Base-by-base conservation (phyloP, 2,888 invertebrate genomes). In the Cheilosia impressa region DNA sequence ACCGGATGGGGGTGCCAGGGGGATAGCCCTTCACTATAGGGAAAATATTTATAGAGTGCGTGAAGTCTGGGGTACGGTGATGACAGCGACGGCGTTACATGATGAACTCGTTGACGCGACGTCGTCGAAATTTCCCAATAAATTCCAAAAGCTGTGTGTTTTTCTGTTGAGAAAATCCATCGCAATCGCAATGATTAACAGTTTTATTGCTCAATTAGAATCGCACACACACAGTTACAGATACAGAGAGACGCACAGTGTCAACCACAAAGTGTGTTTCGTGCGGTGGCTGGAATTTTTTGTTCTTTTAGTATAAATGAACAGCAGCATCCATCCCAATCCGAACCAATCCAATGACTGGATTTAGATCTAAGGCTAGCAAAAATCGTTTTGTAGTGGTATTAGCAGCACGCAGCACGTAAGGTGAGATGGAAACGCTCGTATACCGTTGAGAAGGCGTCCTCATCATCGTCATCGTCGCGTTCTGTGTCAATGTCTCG, bases 151-250 rank as follows among this genome's bases (percentile, higher is more conserved):
- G 31, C 15, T 38, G 45, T 63, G 66, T 47, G 47, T 76, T 17
- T 63, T 76, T 34, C 31, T 47, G 65, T 75, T 19, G 72, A 43
- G 47, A 43, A 75, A 65, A 65, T 66, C 43, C 58, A 78, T 71
- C 62, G 69, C 69, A 52, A 78, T 71, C 62, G 69, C 69, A 52
- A 84, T 84, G 75, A 79, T 84, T 75, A 84, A 84, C 80, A 75
- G 84, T 80, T 84, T 47, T 80, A 84, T 84, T 84, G 84, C 84
- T 84, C 84, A 84, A 84, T 84, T 71, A 80, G 80, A 80, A 75
- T 80, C 65, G 53, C 58, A 76, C 17, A 43, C 43, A 24, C 47
- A 47, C 47, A 68, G 9, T 24, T 50, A 34, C 31, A 38, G 41
- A 62, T 34, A 5, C 24, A 41, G 31, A 4, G 38, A 38, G 38